Evolutionary conservation across 2,113 vertebrate genomes (phyloP).

Genomic region (Formicarius rufipectus): DNA sequence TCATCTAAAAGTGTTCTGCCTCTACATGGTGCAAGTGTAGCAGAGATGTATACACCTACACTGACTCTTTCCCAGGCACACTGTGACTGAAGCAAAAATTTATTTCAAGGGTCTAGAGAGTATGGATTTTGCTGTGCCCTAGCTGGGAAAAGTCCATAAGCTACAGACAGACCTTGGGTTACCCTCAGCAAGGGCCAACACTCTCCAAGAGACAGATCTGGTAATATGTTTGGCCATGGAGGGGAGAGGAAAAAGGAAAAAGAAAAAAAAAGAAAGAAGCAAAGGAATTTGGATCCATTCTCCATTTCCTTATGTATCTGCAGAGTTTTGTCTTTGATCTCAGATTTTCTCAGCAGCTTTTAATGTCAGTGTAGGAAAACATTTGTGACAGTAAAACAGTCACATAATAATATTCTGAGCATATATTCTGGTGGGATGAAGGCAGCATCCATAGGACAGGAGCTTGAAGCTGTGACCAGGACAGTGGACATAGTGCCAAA

Average conservation of each 20-base stretch:
- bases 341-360: not conserved
- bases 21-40: not conserved
- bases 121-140: not conserved
- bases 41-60: accelerated
- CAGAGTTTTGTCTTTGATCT: not conserved
- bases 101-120: not conserved
- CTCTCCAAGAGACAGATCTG: accelerated
- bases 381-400: not conserved
- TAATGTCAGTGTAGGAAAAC: not conserved
- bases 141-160: not conserved
- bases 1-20: not conserved
- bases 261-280: not conserved
- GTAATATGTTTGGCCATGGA: not conserved
- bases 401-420: not conserved
- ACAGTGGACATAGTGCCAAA: not conserved
- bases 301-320: not conserved
- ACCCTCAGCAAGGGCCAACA: not conserved
- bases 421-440: not conserved
- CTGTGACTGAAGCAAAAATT: not conserved
- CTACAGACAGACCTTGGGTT: not conserved
- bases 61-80: accelerated
- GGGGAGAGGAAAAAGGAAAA: not conserved
- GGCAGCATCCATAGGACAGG: not conserved
- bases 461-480: not conserved
- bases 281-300: not conserved